Conservation (phyloP, 92 coral and sea anemone species). For the Anthopleura xanthogrammica region DNA sequence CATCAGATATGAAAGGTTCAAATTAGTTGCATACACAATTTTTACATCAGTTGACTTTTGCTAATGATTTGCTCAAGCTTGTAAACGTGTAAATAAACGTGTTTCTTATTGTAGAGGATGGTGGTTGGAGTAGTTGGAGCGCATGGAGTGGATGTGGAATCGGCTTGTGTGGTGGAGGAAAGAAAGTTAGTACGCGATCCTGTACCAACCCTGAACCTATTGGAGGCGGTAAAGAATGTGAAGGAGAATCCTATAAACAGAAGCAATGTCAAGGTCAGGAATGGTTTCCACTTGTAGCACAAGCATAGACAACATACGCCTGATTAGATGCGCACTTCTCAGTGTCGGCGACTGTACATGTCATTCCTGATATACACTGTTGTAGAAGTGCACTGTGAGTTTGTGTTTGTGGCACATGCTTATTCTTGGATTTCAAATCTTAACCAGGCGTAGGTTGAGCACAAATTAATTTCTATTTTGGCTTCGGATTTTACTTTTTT, state of each 20-base stretch:
- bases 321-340: not conserved
- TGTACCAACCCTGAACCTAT: constrained; percentile 70
- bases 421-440: no score
- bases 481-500: not conserved
- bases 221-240: constrained; percentile 60
- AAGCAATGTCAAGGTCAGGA: constrained; percentile 38
- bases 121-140: constrained; percentile 72
- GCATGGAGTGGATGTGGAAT: constrained; percentile 79
- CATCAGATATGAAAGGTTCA: no score
- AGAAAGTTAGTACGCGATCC: constrained; percentile 61
- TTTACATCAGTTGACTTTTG: no score
- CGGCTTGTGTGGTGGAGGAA: constrained; percentile 72
- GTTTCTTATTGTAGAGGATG: constrained; percentile 43
- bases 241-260: constrained; percentile 47
- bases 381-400: no score
- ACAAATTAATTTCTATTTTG: not conserved
- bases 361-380: no score
- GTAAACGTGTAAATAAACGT: not conserved
- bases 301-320: not conserved
- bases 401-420: no score
- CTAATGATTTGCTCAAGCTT: no score
- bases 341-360: no score
- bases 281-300: not conserved
- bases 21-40: no score
- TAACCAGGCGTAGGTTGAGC: not conserved